phyloP scores from a whole-genome alignment of 1,140 invertebrate species.

The Macrotrachela quadricornifera region DNA sequence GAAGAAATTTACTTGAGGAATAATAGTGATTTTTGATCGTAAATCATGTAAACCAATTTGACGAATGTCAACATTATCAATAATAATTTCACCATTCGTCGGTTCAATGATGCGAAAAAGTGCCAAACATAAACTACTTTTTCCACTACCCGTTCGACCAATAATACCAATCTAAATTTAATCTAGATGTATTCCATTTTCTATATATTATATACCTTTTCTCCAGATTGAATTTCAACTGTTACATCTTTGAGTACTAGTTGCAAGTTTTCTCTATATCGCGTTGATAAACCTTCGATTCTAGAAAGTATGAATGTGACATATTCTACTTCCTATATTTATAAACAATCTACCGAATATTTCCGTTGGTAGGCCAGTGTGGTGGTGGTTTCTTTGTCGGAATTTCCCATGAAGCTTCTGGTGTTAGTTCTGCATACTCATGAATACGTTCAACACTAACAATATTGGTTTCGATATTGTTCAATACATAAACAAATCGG shows the following conservation, averaged over 20 bases:
- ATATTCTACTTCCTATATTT: no score
- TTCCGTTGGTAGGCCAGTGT: slow-evolving; percentile 37
- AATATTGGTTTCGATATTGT: slow-evolving; percentile 88
- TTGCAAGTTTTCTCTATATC: slow-evolving; percentile 19
- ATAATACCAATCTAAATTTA: slow-evolving; percentile 34
- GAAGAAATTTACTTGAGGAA: slow-evolving; percentile 48
- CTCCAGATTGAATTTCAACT: slow-evolving; percentile 15
- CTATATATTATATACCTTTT: slow-evolving; percentile 27
- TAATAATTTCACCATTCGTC: slow-evolving; percentile 56
- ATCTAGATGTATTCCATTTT: no score
- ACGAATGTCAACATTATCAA: slow-evolving; percentile 68
- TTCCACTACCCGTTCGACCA: slow-evolving; percentile 38
- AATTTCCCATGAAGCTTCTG: slow-evolving; percentile 20
- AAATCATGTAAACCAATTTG: slow-evolving; percentile 67
- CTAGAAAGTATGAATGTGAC: no score
- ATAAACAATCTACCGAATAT: slow-evolving; percentile 35
- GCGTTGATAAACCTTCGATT: slow-evolving; percentile 15
- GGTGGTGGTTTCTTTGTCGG: slow-evolving; percentile 12
- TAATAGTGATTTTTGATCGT: slow-evolving; percentile 64
- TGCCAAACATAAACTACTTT: slow-evolving; percentile 34
- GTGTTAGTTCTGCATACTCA: slow-evolving; percentile 65
- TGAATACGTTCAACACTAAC: slow-evolving; percentile 90
- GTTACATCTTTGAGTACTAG: slow-evolving; percentile 18
- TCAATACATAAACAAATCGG: slow-evolving; percentile 85
- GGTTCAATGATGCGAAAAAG: slow-evolving; percentile 37